Conservation (phyloP, 2,113 vertebrate genomes). For the Rostratula benghalensis region DNA sequence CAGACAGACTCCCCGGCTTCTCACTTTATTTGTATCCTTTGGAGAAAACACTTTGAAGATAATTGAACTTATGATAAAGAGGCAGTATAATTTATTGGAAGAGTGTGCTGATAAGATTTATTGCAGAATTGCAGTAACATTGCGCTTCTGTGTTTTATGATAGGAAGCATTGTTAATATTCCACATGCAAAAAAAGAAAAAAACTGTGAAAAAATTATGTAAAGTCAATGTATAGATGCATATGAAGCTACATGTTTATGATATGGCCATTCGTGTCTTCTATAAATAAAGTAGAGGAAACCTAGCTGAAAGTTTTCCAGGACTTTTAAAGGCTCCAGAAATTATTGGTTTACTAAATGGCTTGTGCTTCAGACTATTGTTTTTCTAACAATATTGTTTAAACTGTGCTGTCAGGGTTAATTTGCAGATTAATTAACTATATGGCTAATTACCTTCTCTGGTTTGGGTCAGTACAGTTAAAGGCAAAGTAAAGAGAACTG, state of each 20-base stretch:
- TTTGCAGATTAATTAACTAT: neutral
- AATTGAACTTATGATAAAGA: neutral
- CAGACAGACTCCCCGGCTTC: conserved; percentile 81
- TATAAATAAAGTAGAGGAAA: neutral
- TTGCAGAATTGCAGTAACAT: neutral
- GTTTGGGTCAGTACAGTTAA: neutral
- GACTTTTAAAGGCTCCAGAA: neutral
- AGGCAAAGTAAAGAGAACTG: neutral
- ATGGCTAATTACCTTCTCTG: neutral
- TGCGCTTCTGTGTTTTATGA: neutral
- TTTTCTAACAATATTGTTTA: neutral
- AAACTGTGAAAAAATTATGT: neutral
- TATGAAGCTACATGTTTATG: neutral
- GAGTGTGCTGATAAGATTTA: neutral
- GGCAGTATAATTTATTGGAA: neutral
- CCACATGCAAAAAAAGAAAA: neutral
- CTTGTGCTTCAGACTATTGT: neutral
- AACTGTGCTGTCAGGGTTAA: neutral
- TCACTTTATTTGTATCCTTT: conserved; percentile 95
- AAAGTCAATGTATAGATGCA: neutral
- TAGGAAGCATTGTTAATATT: neutral
- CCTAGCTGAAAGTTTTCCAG: neutral
- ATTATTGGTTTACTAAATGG: neutral
- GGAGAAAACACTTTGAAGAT: neutral
- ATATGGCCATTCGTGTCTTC: neutral